Base-by-base conservation (phyloP, 2,797 vertebrate genomes). In the Mormyrops attenuatus region DNA sequence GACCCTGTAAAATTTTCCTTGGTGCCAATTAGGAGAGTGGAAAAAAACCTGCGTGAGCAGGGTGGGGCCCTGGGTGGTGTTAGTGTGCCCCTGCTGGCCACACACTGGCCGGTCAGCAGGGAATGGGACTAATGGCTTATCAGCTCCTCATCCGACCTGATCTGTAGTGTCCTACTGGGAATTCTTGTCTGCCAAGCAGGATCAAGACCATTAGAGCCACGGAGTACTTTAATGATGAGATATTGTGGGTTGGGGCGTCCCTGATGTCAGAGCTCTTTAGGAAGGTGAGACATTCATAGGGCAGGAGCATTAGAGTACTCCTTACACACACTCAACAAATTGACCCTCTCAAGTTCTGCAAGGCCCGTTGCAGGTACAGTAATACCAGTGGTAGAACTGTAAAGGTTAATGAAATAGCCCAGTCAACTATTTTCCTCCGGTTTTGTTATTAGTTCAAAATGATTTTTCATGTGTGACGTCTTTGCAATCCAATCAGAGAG, bases 41-140 rank as follows among this genome's bases (percentile, higher is more conserved):
- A 85, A 88, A 63, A 92, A 44, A 90, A 88, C 92, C 91, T 90
- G 86, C 38, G 53, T n/a, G 57, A 38, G 26, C 44, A 57, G 38
- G 87, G 41, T 88, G 13, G 49, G 55, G 22, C 13, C 85, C 86
- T 88, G 73, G 15, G 22, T 89, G 90, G 90, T 93, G 93, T 94
- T 95, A 94, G 95, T 94, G 95, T 94, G 94, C 91, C 94, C 94
- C 94, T 80, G 92, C 92, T 92, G 92, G 91, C 88, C 49, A 49
- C 50, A 47, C 30, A 49, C 53, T 57, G 44, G 80, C 41, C 87
- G 90, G 92, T 94, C 94, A 93, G 91, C 47, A 88, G 92, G 92
- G 93, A 94, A 92, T 30, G 87, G 87, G 91, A 93, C 94, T 95
- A 96, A 96, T 95, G 92, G 93, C 93, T 95, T 96, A 96, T 95